Conservation (phyloP, 2,113 vertebrate genomes). For the Tragulus kanchil region DNA sequence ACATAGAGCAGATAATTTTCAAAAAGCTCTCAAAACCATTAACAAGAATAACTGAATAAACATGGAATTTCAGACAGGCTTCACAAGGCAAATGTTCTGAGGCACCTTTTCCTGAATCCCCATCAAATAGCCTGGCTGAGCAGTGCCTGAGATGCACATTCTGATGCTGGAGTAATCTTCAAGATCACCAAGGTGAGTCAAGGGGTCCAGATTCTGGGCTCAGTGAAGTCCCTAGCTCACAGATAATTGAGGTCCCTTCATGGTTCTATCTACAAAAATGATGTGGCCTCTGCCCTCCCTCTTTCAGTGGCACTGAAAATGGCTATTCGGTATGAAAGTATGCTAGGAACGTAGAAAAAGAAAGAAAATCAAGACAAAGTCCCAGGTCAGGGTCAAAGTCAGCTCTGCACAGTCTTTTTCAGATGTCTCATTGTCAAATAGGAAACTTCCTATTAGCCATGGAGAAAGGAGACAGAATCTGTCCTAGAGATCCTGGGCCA, state of each 20-base stretch:
- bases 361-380: neutral
- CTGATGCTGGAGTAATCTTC: neutral
- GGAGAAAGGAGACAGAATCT: neutral
- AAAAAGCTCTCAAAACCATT: neutral
- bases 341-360: neutral
- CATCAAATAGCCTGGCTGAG: neutral
- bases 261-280: neutral
- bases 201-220: neutral
- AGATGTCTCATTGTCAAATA: neutral
- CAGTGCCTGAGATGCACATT: neutral
- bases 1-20: neutral
- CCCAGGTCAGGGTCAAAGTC: neutral
- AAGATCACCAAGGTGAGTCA: neutral
- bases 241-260: neutral
- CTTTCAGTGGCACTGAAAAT: neutral
- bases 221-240: neutral
- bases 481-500: neutral
- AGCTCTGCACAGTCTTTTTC: neutral
- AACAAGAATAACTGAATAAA: neutral
- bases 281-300: neutral
- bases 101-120: neutral
- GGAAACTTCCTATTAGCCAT: neutral
- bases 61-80: neutral
- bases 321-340: neutral
- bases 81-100: neutral